Evolutionary conservation across 2,888 invertebrate genomes (phyloP).

Genomic region (Perdita meconis): DNA sequence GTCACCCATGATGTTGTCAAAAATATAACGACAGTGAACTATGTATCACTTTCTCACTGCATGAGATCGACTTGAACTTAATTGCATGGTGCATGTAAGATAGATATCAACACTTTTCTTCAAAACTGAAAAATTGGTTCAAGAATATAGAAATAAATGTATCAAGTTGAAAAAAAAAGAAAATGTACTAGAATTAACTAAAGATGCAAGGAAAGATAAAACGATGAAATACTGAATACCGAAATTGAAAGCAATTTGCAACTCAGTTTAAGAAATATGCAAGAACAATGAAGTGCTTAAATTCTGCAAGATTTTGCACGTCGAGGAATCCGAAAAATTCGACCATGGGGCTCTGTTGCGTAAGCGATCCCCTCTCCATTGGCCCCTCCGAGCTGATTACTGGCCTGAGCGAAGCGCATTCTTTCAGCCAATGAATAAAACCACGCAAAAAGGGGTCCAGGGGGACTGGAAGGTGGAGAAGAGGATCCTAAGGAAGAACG

Average conservation of each 20-base stretch:
- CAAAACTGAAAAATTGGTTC: too few relatives aligned
- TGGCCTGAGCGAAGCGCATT: constrained; percentile 75
- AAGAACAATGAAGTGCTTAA: background rate
- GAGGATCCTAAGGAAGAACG: constrained; percentile 40
- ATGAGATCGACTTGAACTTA: too few relatives aligned
- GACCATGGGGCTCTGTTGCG: constrained; percentile 77
- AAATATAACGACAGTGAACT: too few relatives aligned
- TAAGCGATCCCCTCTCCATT: constrained; percentile 73
- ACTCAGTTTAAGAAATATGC: background rate
- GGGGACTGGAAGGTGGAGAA: constrained; percentile 40
- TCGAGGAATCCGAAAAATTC: constrained; percentile 77
- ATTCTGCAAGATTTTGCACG: constrained; percentile 17
- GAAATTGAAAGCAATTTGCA: background rate
- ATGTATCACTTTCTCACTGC: too few relatives aligned
- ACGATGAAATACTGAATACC: too few relatives aligned
- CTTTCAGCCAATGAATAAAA: constrained; percentile 69
- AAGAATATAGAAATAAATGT: too few relatives aligned
- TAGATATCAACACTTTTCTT: too few relatives aligned
- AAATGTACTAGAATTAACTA: too few relatives aligned
- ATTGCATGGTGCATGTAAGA: too few relatives aligned
- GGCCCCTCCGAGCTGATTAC: constrained; percentile 77
- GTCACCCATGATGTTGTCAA: too few relatives aligned
- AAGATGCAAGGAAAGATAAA: too few relatives aligned
- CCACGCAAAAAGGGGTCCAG: constrained; percentile 45
- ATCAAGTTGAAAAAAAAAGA: too few relatives aligned